A percentile compares a stretch with the other conserved stretches of the same genome.
Conservation (phyloP, 2,797 vertebrate species). For the Hippopotamyrus pictus region DNA sequence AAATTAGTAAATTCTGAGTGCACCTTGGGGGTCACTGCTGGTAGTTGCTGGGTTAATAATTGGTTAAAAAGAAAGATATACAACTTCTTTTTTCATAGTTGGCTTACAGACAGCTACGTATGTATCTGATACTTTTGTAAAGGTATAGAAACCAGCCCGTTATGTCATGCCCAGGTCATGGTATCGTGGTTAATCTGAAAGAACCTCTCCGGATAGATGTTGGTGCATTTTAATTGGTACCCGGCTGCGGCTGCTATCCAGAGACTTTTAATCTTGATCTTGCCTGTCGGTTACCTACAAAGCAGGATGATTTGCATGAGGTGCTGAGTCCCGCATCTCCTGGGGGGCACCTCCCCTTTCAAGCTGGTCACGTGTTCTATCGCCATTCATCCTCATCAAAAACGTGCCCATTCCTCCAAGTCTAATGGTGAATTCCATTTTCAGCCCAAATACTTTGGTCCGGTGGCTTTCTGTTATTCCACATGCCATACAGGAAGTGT, state of each 20-base stretch:
- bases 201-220: not conserved
- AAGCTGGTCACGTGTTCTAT: not conserved
- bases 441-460: not conserved
- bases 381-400: not conserved
- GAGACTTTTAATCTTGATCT: not conserved
- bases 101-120: not conserved
- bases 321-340: not conserved
- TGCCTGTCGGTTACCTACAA: not conserved
- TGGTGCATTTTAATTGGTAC: not conserved
- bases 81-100: not conserved
- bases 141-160: not conserved
- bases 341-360: not conserved
- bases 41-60: slow-evolving; percentile 22
- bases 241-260: not conserved
- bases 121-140: not conserved
- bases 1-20: slow-evolving; percentile 14
- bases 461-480: not conserved
- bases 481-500: not conserved
- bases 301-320: not conserved
- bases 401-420: not conserved
- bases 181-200: not conserved
- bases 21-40: not conserved
- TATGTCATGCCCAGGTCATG: not conserved
- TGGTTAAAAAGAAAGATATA: not conserved
- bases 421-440: not conserved